Conservation (phyloP, 2,888 invertebrate genomes). For the Hirtodrosophila histrioides region DNA sequence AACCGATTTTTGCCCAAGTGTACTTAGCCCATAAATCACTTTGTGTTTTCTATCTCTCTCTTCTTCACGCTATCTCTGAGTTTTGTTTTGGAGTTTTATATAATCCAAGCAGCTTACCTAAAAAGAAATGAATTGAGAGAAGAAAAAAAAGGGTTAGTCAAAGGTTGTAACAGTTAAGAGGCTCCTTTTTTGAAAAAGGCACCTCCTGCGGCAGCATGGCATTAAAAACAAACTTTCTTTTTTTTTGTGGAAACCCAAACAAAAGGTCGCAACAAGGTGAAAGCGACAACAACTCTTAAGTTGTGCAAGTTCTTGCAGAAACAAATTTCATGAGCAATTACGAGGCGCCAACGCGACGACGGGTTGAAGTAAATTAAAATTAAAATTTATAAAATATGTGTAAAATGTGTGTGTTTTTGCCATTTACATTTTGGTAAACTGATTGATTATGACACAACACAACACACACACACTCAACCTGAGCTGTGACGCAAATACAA, state of each 20-base stretch:
- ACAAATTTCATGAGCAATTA: constrained; percentile 8
- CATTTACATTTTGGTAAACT: constrained; percentile 16
- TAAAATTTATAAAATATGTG: constrained; percentile 12
- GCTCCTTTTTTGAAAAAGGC: not conserved
- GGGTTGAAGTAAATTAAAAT: constrained; percentile 26
- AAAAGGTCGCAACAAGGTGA: constrained; percentile 54
- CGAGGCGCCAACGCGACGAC: constrained; percentile 21
- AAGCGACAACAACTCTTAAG: constrained; percentile 6
- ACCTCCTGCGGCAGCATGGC: too few relatives aligned
- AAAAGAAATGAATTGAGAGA: constrained; percentile 27
- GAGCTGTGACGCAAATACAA: constrained; percentile 65
- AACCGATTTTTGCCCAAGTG: constrained; percentile 25
- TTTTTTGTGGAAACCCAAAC: not conserved
- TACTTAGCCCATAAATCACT: constrained; percentile 54
- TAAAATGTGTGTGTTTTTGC: constrained; percentile 4
- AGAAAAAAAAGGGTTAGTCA: constrained; percentile 36
- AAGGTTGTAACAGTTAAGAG: constrained; percentile 20
- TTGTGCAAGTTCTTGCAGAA: not conserved
- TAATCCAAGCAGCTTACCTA: constrained; percentile 58
- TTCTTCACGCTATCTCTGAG: not conserved
- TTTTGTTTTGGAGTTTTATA: not conserved
- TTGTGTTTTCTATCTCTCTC: constrained; percentile 8
- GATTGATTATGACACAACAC: constrained; percentile 63
- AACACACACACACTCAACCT: constrained; percentile 4
- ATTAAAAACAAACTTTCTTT: not conserved